Conservation (phyloP, 2,113 vertebrate genomes). For the Balaenoptera acutorostrata region DNA sequence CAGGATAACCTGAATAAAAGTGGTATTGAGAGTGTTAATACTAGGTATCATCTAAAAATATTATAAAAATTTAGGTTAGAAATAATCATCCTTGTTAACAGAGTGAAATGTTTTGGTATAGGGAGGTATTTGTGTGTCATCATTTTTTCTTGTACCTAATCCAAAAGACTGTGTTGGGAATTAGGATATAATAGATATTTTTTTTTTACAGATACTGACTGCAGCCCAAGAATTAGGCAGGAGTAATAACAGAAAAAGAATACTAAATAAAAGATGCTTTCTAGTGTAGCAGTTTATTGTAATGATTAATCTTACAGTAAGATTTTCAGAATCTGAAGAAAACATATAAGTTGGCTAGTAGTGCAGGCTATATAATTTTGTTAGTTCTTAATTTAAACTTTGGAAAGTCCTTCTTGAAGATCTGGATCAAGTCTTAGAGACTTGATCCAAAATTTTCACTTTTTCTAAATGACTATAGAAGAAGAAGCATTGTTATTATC, state of each 20-base stretch:
- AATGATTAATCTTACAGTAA: not conserved
- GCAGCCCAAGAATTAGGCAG: not conserved
- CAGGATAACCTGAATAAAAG: not conserved
- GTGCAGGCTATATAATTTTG: not conserved
- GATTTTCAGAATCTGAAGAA: not conserved
- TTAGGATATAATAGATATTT: not conserved
- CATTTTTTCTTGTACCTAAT: not conserved
- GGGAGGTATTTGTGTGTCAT: not conserved
- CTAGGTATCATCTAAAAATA: not conserved
- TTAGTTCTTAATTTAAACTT: not conserved
- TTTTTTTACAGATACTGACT: not conserved
- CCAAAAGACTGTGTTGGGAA: not conserved
- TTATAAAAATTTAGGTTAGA: not conserved
- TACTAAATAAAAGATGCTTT: not conserved
- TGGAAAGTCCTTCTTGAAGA: not conserved
- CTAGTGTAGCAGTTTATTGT: not conserved
- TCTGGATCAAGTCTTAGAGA: not conserved
- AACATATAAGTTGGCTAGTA: not conserved
- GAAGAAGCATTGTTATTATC: not conserved
- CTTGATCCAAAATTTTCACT: not conserved
- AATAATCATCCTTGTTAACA: not conserved
- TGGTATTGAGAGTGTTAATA: not conserved
- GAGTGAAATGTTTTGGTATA: not conserved
- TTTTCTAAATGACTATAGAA: not conserved
- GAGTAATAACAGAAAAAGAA: not conserved